Conservation (phyloP, 2,113 vertebrate genomes). For the Esox niger region DNA sequence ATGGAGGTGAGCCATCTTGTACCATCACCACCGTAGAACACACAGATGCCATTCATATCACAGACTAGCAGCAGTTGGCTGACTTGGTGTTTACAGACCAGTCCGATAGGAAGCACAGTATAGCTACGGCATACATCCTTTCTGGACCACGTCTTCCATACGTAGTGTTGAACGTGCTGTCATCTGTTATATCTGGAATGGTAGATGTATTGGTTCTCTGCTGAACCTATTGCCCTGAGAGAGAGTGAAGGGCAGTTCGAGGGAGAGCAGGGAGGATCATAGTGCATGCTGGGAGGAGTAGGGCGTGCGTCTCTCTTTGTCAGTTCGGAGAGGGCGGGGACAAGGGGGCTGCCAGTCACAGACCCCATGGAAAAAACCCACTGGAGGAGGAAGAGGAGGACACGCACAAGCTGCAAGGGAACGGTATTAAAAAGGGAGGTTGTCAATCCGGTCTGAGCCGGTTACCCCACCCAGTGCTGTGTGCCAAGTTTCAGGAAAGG, state of each 20-base stretch:
- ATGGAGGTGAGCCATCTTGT: constrained; percentile 18
- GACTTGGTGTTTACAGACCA: constrained; percentile 20
- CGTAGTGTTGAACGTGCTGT: constrained; percentile 1
- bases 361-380: constrained; percentile 71
- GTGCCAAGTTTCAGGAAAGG: constrained; percentile 81
- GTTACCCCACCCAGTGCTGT: constrained; percentile 78
- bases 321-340: constrained; percentile 42
- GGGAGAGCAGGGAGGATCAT: constrained; percentile 47
- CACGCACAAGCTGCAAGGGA: constrained; percentile 71
- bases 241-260: constrained; percentile 47
- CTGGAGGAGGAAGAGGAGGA: constrained; percentile 66
- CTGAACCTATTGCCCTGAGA: background rate
- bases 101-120: background rate
- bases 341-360: constrained; percentile 39
- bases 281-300: constrained; percentile 60
- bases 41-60: constrained; percentile 15
- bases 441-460: constrained; percentile 83
- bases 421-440: constrained; percentile 78
- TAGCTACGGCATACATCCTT: constrained; percentile 22
- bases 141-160: too few species aligned
- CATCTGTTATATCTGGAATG: background rate
- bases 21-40: constrained; percentile 11
- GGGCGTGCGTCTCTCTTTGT: constrained; percentile 49
- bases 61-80: constrained; percentile 9
- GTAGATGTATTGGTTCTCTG: too few species aligned